Conservation (phyloP, 1,140 invertebrate species). For the Caerostris darwini region DNA sequence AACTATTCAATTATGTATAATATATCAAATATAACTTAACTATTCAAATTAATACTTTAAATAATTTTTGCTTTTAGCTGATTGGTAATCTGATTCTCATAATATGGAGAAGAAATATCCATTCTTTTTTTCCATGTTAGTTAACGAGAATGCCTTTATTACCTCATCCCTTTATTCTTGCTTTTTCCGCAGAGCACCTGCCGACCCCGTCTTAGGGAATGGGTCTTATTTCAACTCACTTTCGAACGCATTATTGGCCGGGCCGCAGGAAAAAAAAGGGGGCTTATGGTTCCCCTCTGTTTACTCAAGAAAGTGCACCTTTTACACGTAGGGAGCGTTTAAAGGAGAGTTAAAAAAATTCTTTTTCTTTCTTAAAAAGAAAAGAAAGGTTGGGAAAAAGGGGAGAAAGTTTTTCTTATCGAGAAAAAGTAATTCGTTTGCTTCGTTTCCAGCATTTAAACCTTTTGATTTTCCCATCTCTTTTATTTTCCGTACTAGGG, state of each 20-base stretch:
- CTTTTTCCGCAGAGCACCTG: not conserved
- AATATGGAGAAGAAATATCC: not conserved
- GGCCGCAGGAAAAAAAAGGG: not conserved
- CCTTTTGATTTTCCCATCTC: too few relatives aligned
- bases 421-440: too few relatives aligned
- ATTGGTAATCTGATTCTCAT: too few relatives aligned
- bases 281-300: not conserved
- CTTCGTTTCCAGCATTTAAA: too few relatives aligned
- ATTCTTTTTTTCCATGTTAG: not conserved
- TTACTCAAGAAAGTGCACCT: not conserved
- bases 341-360: not conserved
- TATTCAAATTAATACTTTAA: too few relatives aligned
- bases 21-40: too few relatives aligned
- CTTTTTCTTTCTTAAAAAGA: too few relatives aligned
- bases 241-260: too few relatives aligned
- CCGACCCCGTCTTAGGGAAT: not conserved
- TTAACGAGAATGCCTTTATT: not conserved
- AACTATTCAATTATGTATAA: too few relatives aligned
- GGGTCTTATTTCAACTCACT: not conserved
- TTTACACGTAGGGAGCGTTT: not conserved
- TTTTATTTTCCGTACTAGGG: too few relatives aligned
- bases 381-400: not conserved
- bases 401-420: not conserved
- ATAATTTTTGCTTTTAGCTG: too few relatives aligned
- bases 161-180: too few relatives aligned